Conservation (phyloP, 2,113 vertebrate species). For the Oceanites oceanicus region DNA sequence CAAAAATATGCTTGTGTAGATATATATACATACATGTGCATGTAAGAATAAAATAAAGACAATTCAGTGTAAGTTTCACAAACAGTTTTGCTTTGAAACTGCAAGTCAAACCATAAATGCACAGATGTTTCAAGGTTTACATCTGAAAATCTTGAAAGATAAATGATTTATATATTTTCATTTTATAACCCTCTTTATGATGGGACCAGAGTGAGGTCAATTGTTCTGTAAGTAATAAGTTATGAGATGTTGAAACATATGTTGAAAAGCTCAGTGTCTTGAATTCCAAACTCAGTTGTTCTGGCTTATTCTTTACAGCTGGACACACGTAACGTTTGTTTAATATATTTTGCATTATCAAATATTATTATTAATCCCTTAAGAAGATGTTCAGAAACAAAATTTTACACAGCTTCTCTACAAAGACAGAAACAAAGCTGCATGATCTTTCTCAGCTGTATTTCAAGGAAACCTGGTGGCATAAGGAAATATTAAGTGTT, state of each 20-base stretch:
- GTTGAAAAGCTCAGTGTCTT: conserved; percentile 60
- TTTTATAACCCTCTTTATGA: conserved; percentile 60
- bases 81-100: conserved; percentile 44
- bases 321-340: conserved; percentile 17
- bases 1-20: background rate
- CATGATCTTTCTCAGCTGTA: background rate
- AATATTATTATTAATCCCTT: conserved; percentile 40
- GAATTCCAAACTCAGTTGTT: conserved; percentile 5
- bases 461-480: background rate
- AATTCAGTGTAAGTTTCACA: background rate
- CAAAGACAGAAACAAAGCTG: background rate
- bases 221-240: conserved; percentile 65
- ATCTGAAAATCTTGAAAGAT: conserved; percentile 62
- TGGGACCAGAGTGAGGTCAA: conserved; percentile 45
- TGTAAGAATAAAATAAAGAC: background rate
- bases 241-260: conserved; percentile 66
- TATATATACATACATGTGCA: too few relatives aligned
- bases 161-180: conserved; percentile 73
- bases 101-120: conserved; percentile 40
- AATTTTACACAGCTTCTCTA: background rate
- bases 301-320: conserved; percentile 10
- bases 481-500: background rate
- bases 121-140: conserved; percentile 67
- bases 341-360: conserved; percentile 23
- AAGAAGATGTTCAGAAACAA: background rate